Base-by-base conservation (phyloP, 1,140 invertebrate genomes). In the Bombus fervidus region DNA sequence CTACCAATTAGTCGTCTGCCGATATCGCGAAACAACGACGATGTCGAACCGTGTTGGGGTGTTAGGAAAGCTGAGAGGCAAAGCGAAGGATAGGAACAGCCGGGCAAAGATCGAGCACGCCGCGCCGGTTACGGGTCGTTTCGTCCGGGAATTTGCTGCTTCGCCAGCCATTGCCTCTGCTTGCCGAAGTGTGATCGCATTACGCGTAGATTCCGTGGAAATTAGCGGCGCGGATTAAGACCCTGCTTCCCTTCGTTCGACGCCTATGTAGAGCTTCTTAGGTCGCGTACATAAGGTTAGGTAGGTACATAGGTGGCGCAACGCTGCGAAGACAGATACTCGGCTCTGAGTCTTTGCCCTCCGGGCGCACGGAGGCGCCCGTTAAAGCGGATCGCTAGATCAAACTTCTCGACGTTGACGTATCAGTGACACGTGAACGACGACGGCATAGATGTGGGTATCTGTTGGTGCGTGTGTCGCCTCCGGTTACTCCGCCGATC, bases 171-270 rank as follows among this genome's bases (percentile, higher is more conserved):
- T 88, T 88, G 79, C 88, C 87, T 87, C 83, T 86, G 83, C 69
- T 57, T 66, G 79, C 79, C 80, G 64, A 74, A 86, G 83, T 89
- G 88, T 86, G 80, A 89, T 89, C 88, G 57, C 84, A 86, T 89
- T 88, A 83, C 83, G 59, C 83, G 88, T 88, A 86, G 73, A 81
- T 85, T 88, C 86, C 88, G 83, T 82, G 74, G 73, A 88, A 89
- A 89, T 89, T 89, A 89, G 83, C 64, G 87, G 69, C 79, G 78
- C 71, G 83, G 81, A 88, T 89, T 86, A 89, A 88, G 83, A 83
- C 31, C 85, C 71, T n/a, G 8, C 59, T 10, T 13, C 10, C 3
- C 75, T 66, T 3, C 18, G 31, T 31, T 53, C 34, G 57, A 78
- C 43, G 37, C 12, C 62, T 79, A 34, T 78, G 73, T 57, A 31